These are phyloP conservation scores for Myotis vivesi DNA, from an alignment of 2,797 vertebrate genomes.

Conservation along the genomic window DNA sequence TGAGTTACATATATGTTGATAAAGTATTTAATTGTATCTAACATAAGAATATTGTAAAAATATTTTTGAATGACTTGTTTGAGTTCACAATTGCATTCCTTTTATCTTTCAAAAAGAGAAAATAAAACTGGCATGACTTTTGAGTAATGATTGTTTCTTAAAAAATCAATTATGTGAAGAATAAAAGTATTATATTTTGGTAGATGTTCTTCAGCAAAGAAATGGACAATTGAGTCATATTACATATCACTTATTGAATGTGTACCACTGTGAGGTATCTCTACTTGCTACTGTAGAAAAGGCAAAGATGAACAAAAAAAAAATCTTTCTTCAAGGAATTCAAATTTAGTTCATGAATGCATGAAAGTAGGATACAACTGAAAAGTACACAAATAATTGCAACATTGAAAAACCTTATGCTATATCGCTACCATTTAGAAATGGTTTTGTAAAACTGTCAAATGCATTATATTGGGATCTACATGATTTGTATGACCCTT, in stretches of 20 bases:
- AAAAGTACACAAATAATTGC: neutral
- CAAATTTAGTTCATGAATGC: neutral
- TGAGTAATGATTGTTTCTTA: neutral
- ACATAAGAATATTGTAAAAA: neutral
- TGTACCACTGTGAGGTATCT: neutral
- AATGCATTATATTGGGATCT: neutral
- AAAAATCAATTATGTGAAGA: conserved; percentile 9
- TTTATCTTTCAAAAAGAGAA: neutral
- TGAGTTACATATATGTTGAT: too few relatives aligned
- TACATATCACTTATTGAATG: neutral
- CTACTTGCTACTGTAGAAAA: neutral
- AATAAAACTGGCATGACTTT: neutral
- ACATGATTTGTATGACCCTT: neutral
- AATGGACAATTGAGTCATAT: neutral
- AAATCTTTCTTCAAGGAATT: neutral
- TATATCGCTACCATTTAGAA: neutral
- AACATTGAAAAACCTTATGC: neutral
- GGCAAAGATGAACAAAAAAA: neutral
- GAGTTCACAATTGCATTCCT: neutral
- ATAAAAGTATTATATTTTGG: neutral
- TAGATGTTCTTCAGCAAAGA: neutral
- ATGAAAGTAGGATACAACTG: neutral
- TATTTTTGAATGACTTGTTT: neutral
- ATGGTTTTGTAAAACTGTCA: neutral
- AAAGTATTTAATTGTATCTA: neutral